Conservation (phyloP, 53 echinoderm and acorn worm genomes). For the Henricia sp. region DNA sequence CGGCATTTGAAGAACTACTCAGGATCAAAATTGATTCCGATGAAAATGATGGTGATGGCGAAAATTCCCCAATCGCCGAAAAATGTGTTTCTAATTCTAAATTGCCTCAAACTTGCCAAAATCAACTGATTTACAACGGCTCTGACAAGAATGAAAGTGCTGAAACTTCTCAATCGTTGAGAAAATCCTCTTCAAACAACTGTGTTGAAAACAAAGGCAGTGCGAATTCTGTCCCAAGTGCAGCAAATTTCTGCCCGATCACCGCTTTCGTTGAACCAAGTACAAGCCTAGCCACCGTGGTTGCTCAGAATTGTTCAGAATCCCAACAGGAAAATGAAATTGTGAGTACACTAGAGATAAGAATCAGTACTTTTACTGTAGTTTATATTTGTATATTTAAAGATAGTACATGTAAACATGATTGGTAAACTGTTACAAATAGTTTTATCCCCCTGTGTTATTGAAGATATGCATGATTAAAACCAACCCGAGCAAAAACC, state of each 20-base stretch:
- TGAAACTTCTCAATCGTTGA: not conserved
- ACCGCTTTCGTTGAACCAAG: conserved; percentile 68
- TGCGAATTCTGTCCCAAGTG: not conserved
- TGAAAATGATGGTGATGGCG: not conserved
- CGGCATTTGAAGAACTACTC: not conserved
- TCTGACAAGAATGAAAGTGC: conserved; percentile 3
- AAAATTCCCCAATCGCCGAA: not conserved
- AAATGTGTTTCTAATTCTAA: not conserved
- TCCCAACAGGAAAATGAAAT: conserved; percentile 2
- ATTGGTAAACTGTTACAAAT: no score
- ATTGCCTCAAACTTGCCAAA: not conserved
- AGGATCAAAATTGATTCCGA: conserved; percentile 4
- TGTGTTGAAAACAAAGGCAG: not conserved
- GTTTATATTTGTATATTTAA: no score
- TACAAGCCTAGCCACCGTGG: conserved; percentile 34
- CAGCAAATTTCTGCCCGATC: conserved; percentile 56
- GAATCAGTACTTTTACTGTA: no score
- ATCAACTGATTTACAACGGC: not conserved
- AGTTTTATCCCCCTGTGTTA: no score
- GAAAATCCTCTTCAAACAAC: not conserved
- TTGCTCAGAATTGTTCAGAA: conserved; percentile 10
- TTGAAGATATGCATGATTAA: no score
- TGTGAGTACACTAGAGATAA: conserved; percentile 31
- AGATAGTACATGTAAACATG: no score
- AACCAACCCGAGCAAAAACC: no score